Evolutionary conservation across 1,140 invertebrate genomes (phyloP), one percentile per base, ranked within the genome.

Genomic region (Dufourea novaeangliae): DNA sequence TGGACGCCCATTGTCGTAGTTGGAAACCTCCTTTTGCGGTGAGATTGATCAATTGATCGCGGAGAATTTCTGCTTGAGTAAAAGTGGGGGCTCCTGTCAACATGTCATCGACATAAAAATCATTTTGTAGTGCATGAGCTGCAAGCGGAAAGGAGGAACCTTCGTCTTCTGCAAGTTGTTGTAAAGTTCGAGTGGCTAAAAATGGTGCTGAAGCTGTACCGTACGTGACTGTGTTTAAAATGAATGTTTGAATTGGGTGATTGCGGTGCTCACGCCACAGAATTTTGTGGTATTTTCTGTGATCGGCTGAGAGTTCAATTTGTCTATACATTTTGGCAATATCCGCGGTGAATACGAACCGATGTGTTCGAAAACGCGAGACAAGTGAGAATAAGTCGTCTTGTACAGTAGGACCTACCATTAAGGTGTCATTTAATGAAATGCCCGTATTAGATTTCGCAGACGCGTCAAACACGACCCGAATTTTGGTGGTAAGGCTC

Each of bases 41-140:
- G n/a, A n/a, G n/a, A n/a, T n/a, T n/a, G n/a, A n/a, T n/a, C n/a
- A n/a, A n/a, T n/a, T n/a, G 56, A 59, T 0, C 17, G 14, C 5
- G 17, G 4, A 17, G 20, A 17, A 39, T 61, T 52, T 57, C 1
- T n/a, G 39, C 10, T 62, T 2, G 12, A 1, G 1, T 2, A 39
- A 22, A 2, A n/a, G 20, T 39, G 1, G 2, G 27, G 12, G 54
- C 27, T 14, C 27, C 54, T 4, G 27, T 57, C 27, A 57, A 4
- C 6, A 57, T 3, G 54, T 57, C 93, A 84, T 94, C 93, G 2
- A 93, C 89, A 64, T 93, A 93, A 71, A 93, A 91, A 87, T 93
- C 89, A 0, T 54, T 75, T 44, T 76, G 57, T 8, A 92, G 88
- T 5, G 90, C 84, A 12, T 83, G 44, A 17, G 75, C 57, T 32